Base-by-base conservation (phyloP, 1,140 invertebrate genomes). In the Drosophila obscura region DNA sequence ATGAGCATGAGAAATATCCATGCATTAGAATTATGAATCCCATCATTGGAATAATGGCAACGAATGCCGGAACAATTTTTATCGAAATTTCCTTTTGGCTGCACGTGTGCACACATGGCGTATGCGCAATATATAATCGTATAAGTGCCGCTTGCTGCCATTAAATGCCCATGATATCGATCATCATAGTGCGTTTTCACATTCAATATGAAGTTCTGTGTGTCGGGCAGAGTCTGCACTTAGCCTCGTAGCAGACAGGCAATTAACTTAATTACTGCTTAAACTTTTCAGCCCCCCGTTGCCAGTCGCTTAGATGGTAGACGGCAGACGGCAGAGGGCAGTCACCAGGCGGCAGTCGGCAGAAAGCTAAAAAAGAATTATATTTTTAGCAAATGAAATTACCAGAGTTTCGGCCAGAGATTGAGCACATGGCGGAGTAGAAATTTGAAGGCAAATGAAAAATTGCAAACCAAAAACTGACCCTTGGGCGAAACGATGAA, bases 11-110 rank as follows among this genome's bases (percentile, higher is more conserved):
- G 79, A 76, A 85, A 87, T 88, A 79, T 83, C 71, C 57, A 79
- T 88, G 83, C 83, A 87, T 88, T 88, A 80, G 79, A 88, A 87
- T 87, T 87, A 88, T 87, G 83, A 69, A 64, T 48, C n/a, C 39
- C 16, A 64, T 49, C 39, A 52, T 64, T 52, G 31, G 67, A 69
- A 79, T 87, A 87, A 87, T 81, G 66, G 69, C 69, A 77, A 46
- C 9, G 66, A 60, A 45, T 46, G 61, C 49, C 67, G 69, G 61
- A 43, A 50, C 62, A 76, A 78, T 67, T 78, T 58, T 72, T 56
- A 63, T 75, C 58, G 58, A 73, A 85, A 77, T 77, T 56, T 59
- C 44, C 45, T 72, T 79, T 55, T 39, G 57, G 49, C 44, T 39
- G 35, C 35, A 39, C 35, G 35, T 13, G 53, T 57, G 82, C 69